These are phyloP conservation scores for Octonoba sinensis DNA, from an alignment of 2,888 invertebrate genomes.

Conservation along the genomic window DNA sequence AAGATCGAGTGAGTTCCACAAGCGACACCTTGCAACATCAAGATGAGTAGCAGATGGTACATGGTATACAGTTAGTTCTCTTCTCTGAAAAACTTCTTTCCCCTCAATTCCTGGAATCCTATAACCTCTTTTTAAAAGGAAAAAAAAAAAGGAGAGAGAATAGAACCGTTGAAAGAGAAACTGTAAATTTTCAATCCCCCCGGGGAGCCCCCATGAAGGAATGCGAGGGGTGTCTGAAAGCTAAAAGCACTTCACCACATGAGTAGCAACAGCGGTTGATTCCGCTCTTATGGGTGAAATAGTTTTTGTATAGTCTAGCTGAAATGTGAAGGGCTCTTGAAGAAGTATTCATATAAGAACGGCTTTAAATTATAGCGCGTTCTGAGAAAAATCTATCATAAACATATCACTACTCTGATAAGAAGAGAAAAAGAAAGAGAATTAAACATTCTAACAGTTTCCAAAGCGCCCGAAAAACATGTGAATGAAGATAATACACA, in stretches of 20 bases:
- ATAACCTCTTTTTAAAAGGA: background rate
- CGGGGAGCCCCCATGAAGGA: slow-evolving; percentile 6
- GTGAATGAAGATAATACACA: too few relatives aligned
- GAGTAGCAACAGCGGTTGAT: slow-evolving; percentile 34
- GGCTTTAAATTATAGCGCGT: too few relatives aligned
- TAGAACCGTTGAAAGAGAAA: background rate
- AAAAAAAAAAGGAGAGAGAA: background rate
- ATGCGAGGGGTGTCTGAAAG: slow-evolving; percentile 26
- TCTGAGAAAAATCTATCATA: too few relatives aligned
- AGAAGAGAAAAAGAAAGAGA: too few relatives aligned
- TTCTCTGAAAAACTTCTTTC: background rate
- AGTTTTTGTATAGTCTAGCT: too few relatives aligned
- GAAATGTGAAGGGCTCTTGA: background rate
- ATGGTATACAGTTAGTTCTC: background rate
- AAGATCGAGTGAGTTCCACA: too few relatives aligned
- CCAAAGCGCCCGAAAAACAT: too few relatives aligned
- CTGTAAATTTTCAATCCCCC: slow-evolving; percentile 1
- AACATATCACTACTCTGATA: too few relatives aligned
- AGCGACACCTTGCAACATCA: background rate
- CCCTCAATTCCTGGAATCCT: background rate
- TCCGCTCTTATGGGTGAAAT: slow-evolving; percentile 1
- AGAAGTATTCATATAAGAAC: too few relatives aligned
- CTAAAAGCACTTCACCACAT: background rate
- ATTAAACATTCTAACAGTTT: too few relatives aligned
- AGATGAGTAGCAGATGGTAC: slow-evolving; percentile 50